Evolutionary conservation across 2,888 invertebrate genomes (phyloP), one percentile per base, ranked within the genome.

Genomic region (Sipha maydis): DNA sequence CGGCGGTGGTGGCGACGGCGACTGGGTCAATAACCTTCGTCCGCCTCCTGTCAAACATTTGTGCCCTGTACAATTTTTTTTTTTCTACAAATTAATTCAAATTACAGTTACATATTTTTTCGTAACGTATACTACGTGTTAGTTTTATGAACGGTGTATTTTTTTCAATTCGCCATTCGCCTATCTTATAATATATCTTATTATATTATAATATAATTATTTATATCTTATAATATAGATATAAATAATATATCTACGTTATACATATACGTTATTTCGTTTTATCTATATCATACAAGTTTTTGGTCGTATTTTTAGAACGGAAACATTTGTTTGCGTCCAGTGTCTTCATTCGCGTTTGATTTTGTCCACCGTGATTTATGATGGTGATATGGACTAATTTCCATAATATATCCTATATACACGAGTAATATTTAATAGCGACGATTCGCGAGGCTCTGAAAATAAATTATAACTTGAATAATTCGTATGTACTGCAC

Each of bases 241-340:
- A 48, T 14, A 48, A 14, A 48, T 48, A 14, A 48, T 48, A 3
- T 14, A 48, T 14, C 11, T 48, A 48, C 48, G 14, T 48, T 14
- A 1, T 48, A 48, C 14, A 14, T 48, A 48, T 8, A 9, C 25
- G 8, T n/a, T 67, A 28, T 67, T 67, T 28, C 9, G 8, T 67
- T 11, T 67, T 28, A 67, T 67, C 25, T 9, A n/a, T 67, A 9
- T 67, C 28, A 9, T 67, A n/a, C 4, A 9, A n/a, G 3, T 67
- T n/a, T 80, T 38, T 41, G 41, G 28, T 90, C 90, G 73, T 90
- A 90, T 73, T 85, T 90, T 80, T 80, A 80, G 38, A 80, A 61
- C 67, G 14, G 38, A 34, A 67, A 79, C 14, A n/a, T 67, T 2
- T n/a, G 25, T 38, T 17, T 25, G n/a, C 25, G 78, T 1, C 41